Conservation (phyloP, 92 coral and sea anemone species). For the Epizoanthus stellaris region DNA sequence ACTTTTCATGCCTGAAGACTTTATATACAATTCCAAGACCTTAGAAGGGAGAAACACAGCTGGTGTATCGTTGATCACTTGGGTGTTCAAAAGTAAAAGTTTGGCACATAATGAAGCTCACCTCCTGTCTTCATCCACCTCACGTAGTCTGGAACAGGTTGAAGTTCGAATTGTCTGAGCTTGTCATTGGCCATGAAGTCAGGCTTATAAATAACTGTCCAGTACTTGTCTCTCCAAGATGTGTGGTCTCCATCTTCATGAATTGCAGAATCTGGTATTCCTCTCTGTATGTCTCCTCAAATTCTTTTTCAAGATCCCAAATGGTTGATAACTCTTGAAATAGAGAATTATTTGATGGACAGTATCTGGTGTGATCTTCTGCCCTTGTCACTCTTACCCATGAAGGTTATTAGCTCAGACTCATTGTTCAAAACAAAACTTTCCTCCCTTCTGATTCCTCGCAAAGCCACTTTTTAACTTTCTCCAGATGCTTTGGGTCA, state of each 20-base stretch:
- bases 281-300: conserved; percentile 52
- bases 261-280: conserved; percentile 60
- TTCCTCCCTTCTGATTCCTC: conserved; percentile 36
- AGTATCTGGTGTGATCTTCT: conserved; percentile 45
- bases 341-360: conserved; percentile 22
- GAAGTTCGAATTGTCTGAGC: conserved; percentile 21
- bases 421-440: conserved; percentile 51
- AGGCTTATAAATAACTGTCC: conserved; percentile 49
- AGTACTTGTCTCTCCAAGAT: conserved; percentile 55
- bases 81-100: conserved; percentile 26
- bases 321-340: conserved; percentile 39
- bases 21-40: conserved; percentile 56
- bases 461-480: conserved; percentile 45
- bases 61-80: conserved; percentile 50
- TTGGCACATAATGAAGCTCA: conserved; percentile 62
- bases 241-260: conserved; percentile 46
- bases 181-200: conserved; percentile 5
- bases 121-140: conserved; percentile 50
- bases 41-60: conserved; percentile 63
- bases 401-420: conserved; percentile 34
- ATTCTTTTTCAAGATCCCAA: conserved; percentile 45
- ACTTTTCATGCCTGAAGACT: conserved; percentile 48
- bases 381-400: conserved; percentile 42
- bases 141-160: conserved; percentile 63
- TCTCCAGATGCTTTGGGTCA: too few relatives aligned